Conservation (phyloP, 37 sponge, comb jelly and placozoan species). For the Halichondria panicea region DNA sequence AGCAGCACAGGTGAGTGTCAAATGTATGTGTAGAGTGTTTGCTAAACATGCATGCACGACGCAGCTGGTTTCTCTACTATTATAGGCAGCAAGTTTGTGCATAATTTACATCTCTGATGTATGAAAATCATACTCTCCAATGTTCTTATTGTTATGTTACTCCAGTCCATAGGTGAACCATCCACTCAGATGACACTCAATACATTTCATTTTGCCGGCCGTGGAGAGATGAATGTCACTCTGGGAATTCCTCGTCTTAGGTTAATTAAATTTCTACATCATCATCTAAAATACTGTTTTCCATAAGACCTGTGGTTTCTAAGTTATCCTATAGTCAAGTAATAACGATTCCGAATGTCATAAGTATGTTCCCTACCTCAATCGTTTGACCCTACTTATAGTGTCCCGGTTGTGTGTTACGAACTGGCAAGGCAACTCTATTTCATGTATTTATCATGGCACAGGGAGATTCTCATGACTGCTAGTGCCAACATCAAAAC, state of each 20-base stretch:
- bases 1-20: constrained; percentile 79
- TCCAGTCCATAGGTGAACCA: constrained; percentile 93
- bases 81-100: no score
- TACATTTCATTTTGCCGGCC: constrained; percentile 98
- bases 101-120: no score
- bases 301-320: background rate
- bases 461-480: constrained; percentile 95
- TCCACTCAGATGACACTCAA: constrained; percentile 99
- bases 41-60: no score
- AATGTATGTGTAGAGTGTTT: background rate
- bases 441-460: background rate
- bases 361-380: no score
- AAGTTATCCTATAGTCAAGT: no score
- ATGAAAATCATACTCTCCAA: no score
- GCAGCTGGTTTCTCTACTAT: no score
- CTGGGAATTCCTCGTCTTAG: constrained; percentile 95
- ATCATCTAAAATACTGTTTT: background rate
- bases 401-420: no score
- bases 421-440: no score
- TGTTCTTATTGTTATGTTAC: background rate
- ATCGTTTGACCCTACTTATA: no score
- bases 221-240: constrained; percentile 98
- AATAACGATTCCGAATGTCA: no score
- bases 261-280: constrained; percentile 5
- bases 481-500: constrained; percentile 92